Evolutionary conservation across 2,113 vertebrate species (phyloP), one percentile per base, ranked within the genome.

Genomic region (Illadopsis cleaveri): DNA sequence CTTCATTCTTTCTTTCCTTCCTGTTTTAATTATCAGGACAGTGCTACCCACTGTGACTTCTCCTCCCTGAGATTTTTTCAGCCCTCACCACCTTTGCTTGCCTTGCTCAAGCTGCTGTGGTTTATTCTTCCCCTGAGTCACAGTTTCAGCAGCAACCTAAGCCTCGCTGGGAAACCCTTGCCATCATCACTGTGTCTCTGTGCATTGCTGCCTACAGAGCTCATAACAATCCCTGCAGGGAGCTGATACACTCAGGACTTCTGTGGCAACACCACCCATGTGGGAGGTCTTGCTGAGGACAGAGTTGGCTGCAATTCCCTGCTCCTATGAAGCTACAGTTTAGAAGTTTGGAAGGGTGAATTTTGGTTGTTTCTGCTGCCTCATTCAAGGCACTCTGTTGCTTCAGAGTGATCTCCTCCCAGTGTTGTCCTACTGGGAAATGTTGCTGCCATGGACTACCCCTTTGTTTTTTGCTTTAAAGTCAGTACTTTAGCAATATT

Each of bases 151-250:
- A 86, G 44, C 44, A 53, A 24, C 77, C 9, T 14, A 19, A 79
- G 33, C 7, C 42, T 44, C 4, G 1, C 62, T 38, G 64, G 21
- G 53, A 64, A 3, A 3, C 17, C 11, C 54, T 64, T 24, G 54
- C 60, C 3, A 0, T 68, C 3, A 3, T 40, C 0, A 0, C 37
- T 25, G n/a, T 56, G 25, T 22, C 53, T 76, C 53, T 1, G 2
- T 42, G 30, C 5, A 2, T 31, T 18, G 33, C 45, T 89, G 75
- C n/a, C 45, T 40, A 31, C 30, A 48, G 20, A 70, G 82, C 42
- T 90, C 44, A 17, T 21, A 11, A 38, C 24, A 54, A 75, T 50
- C 85, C 82, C 56, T 27, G 14, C 30, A 33, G 35, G 37, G 48
- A 88, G 53, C 38, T 64, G 38, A 75, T 58, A 14, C 30, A 40